phyloP scores from a whole-genome alignment of 1,140 invertebrate genomes.

The Pantala flavescens region DNA sequence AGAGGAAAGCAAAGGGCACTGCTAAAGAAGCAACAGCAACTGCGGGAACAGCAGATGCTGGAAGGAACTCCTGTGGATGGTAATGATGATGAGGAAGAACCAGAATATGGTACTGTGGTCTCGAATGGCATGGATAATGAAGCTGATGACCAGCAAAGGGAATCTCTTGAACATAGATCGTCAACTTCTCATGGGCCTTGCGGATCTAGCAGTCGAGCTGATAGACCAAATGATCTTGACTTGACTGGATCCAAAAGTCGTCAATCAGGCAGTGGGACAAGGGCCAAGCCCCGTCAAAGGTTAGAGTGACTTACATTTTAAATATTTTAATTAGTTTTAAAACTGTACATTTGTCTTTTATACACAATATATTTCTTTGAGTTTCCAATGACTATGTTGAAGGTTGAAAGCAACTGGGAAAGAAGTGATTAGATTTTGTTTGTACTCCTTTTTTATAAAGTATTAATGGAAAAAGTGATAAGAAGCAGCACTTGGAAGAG shows the following conservation, averaged over 20 bases:
- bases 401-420: too few relatives aligned
- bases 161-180: conserved; percentile 6
- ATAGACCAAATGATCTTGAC: conserved; percentile 20
- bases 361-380: too few relatives aligned
- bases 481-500: too few relatives aligned
- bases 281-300: background rate
- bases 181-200: background rate
- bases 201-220: background rate
- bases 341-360: too few relatives aligned
- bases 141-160: background rate
- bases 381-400: too few relatives aligned
- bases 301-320: background rate
- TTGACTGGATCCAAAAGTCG: background rate
- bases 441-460: too few relatives aligned
- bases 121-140: conserved; percentile 13
- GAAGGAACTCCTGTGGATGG: conserved; percentile 5
- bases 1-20: conserved; percentile 53
- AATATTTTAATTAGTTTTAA: too few relatives aligned
- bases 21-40: conserved; percentile 45
- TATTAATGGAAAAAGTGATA: too few relatives aligned
- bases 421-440: too few relatives aligned
- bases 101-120: conserved; percentile 13
- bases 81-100: conserved; percentile 12
- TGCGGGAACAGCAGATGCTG: conserved; percentile 20
- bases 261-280: background rate